These are phyloP conservation scores for Canis aureus DNA, from an alignment of 2,113 vertebrate species.

Conservation along the genomic window DNA sequence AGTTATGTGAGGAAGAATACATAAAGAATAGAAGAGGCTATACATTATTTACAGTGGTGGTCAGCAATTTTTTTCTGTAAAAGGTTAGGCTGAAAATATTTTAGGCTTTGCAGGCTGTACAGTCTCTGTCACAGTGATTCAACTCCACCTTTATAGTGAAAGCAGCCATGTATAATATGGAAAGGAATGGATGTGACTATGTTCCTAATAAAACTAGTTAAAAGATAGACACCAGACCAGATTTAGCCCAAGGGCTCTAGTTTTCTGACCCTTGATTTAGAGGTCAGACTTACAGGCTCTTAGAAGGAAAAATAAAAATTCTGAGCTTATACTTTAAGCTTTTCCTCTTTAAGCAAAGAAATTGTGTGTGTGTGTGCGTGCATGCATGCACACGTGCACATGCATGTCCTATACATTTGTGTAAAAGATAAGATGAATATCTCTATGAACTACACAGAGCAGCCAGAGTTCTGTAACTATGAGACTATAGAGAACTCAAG, in stretches of 20 bases:
- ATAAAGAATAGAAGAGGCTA: not conserved
- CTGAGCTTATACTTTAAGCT: not conserved
- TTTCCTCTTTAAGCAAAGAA: constrained; percentile 10
- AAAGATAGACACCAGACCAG: not conserved
- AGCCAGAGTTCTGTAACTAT: not conserved
- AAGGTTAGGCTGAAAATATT: not conserved
- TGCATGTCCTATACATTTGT: not conserved
- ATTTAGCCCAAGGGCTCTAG: not conserved
- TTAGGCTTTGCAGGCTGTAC: not conserved
- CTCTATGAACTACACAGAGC: not conserved
- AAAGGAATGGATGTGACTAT: not conserved
- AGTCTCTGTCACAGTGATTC: not conserved
- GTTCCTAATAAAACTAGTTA: constrained; percentile 8
- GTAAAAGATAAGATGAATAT: constrained; percentile 3
- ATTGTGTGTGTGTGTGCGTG: not conserved
- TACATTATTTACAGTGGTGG: not conserved
- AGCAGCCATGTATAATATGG: not conserved
- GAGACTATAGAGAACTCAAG: not conserved
- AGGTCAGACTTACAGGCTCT: not conserved
- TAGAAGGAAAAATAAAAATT: not conserved
- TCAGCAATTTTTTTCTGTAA: not conserved
- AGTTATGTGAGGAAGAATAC: not conserved
- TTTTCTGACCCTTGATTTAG: not conserved
- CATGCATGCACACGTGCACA: not conserved
- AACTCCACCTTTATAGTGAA: not conserved